Base-by-base conservation (phyloP, 2,888 invertebrate species). In the Drosophila hawaiiensis region DNA sequence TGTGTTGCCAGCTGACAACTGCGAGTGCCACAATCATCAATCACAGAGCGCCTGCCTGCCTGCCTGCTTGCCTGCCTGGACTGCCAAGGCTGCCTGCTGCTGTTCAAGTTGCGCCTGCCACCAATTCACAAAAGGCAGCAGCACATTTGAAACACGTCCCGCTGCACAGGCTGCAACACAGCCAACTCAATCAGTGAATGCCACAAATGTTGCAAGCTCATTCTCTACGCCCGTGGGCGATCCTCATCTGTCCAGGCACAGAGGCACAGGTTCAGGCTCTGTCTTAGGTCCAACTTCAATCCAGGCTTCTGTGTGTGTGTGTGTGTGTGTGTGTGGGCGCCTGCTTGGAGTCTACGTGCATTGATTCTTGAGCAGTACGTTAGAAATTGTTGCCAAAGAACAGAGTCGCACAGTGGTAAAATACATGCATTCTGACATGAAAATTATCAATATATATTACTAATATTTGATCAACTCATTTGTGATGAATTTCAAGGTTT, bases 21-120 rank as follows among this genome's bases (percentile, higher is more conserved):
- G 52, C 70, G 59, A 72, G 64, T 74, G 83, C 85, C 71, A 83
- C 83, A 83, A 88, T 88, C 85, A 86, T 86, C 85, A 86, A 88
- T 86, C 90, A 86, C 68, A 73, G 70, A 29, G 37, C 56, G 63
- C 59, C 66, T 47, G 78, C 39, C 28, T 43, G 43, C 5, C 37
- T 37, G 56, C 29, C 4, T n/a, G n/a, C 16, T 0, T 2, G 37
- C 16, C 37, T 37, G 37, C 37, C 12, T 6, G 5, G 43, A 19
- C 25, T 41, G 52, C 39, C 59, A 25, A 14, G 25, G 50, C 41
- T 41, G 60, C 47, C 25, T 50, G 58, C 53, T n/a, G 31, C 47
- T 58, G 63, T 56, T 83, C 55, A 83, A 72, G 78, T 77, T 68
- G 71, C 78, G 74, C 68, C 37, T 54, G 64, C 58, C 64, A 56